These are phyloP conservation scores for Coreius guichenoti DNA, from an alignment of 2,797 vertebrate species.

Conservation along the genomic window DNA sequence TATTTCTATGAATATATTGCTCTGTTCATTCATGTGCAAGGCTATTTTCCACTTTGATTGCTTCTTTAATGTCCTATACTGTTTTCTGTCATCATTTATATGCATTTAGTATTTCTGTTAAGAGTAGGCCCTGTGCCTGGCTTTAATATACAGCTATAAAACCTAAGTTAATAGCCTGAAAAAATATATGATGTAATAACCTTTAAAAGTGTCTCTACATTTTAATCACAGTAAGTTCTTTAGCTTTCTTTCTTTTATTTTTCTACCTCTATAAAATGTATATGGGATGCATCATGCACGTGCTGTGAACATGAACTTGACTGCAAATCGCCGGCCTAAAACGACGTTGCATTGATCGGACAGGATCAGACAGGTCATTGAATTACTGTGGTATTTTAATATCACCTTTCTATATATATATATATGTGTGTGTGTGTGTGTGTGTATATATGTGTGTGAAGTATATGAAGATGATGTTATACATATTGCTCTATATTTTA, in stretches of 20 bases:
- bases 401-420: too few species aligned
- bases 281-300: neutral
- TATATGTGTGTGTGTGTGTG: neutral
- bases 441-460: neutral
- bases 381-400: neutral
- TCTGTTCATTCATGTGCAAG: neutral
- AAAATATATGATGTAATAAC: neutral
- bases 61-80: neutral
- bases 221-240: neutral
- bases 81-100: neutral
- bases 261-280: neutral
- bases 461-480: neutral
- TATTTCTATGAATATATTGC: neutral
- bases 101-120: neutral
- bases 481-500: neutral
- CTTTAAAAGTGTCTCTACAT: neutral
- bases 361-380: conserved; percentile 2
- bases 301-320: conserved; percentile 42
- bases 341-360: neutral
- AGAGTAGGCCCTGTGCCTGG: neutral
- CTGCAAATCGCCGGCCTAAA: conserved; percentile 9
- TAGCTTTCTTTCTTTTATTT: neutral
- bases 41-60: neutral
- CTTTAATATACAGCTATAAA: neutral
- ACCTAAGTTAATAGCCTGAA: neutral